Conservation (phyloP, 2,113 vertebrate species). For the Bufo gargarizans region DNA sequence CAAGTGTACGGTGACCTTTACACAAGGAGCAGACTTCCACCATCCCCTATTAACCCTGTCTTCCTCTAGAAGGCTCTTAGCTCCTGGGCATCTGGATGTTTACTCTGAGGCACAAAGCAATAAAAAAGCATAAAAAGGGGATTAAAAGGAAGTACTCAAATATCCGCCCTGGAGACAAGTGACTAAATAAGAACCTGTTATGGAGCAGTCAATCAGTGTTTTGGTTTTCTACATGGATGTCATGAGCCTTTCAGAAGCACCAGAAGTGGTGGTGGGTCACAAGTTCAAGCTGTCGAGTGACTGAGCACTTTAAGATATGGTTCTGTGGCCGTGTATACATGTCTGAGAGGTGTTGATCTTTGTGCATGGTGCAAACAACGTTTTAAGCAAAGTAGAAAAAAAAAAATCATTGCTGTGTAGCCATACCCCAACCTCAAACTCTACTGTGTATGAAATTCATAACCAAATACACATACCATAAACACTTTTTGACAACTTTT, state of each 20-base stretch:
- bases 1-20: too few relatives aligned
- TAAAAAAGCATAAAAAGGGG: not conserved
- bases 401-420: not conserved
- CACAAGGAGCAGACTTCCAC: not conserved
- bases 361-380: not conserved
- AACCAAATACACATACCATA: not conserved
- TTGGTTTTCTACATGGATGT: not conserved
- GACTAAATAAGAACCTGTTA: conserved; percentile 31
- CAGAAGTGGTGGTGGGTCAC: conserved; percentile 13
- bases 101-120: not conserved
- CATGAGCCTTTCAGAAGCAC: not conserved
- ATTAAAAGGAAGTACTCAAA: not conserved
- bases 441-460: not conserved
- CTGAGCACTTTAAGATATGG: not conserved
- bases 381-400: not conserved
- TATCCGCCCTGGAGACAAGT: conserved; percentile 21
- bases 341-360: not conserved
- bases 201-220: conserved; percentile 22
- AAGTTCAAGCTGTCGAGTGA: conserved; percentile 42
- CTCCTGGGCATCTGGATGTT: not conserved
- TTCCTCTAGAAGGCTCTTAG: not conserved
- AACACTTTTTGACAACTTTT: not conserved
- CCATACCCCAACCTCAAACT: not conserved
- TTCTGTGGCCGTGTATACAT: not conserved
- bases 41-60: not conserved